Percentiles rank a stretch among this genome's conserved stretches.
These are phyloP conservation scores for Chromobotia macracanthus DNA, from an alignment of 2,797 vertebrate genomes.

Conservation along the genomic window DNA sequence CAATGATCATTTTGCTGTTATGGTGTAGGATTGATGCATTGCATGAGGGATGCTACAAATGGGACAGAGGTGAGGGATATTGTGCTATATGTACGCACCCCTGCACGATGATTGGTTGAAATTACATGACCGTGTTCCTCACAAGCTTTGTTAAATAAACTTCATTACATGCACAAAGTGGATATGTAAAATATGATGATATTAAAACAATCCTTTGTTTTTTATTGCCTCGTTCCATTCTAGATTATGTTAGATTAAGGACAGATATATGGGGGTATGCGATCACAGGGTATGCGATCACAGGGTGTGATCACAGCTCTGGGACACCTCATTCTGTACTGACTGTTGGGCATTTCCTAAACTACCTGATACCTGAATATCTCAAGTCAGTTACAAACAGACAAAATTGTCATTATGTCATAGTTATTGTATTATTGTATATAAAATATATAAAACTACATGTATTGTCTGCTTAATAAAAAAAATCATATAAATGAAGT, in stretches of 20 bases:
- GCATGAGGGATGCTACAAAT: no score
- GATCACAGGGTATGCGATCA: no score
- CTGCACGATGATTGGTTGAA: no score
- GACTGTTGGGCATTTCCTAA: constrained; percentile 57
- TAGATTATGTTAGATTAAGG: constrained; percentile 27
- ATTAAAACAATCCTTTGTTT: neutral
- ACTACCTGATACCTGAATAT: constrained; percentile 40
- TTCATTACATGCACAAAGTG: no score
- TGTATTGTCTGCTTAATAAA: neutral
- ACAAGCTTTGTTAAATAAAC: no score
- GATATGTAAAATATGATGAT: no score
- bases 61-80: no score
- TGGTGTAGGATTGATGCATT: no score
- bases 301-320: constrained; percentile 32
- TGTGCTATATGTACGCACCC: no score
- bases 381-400: neutral
- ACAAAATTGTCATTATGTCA: neutral
- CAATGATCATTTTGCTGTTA: no score
- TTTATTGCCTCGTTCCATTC: neutral
- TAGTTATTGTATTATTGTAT: neutral
- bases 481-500: neutral
- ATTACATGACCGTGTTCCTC: no score
- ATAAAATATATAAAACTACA: neutral
- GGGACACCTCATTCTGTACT: constrained; percentile 54
- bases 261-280: no score